Base-by-base conservation (phyloP, 2,797 vertebrate species). In the Acomys russatus region DNA sequence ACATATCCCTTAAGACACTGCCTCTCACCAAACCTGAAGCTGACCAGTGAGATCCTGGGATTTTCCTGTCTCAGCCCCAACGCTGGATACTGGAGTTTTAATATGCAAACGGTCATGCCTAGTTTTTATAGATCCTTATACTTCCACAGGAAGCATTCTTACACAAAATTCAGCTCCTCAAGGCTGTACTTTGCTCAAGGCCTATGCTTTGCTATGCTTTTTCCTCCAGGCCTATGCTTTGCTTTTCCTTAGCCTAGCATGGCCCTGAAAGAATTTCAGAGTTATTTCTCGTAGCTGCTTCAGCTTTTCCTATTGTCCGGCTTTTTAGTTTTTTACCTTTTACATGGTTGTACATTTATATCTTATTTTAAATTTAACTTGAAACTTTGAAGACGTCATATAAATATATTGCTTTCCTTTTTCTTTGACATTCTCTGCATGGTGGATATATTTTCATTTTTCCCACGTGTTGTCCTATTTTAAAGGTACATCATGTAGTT, bases 361-460 rank as follows among this genome's bases (percentile, higher is more conserved):
- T 85, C 25, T 88, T 30, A 73, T 61, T 90, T 94, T 84, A 30
- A 38, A 68, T 93, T 78, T 80, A 93, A 63, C n/a, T 91, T 96
- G 15, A 17, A 90, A 80, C 1, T 71, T 90, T 83, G 76, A 89
- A 91, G 23, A 73, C 33, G 18, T 88, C 77, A 68, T 49, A 64
- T 91, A 44, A 94, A 78, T 35, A 56, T 74, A 92, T 59, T 59
- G 11, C 28, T 82, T 35, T 9, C 17, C 64, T 30, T 51, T 92
- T 95, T 88, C 51, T 94, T 74, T 56, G 79, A 12, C 30, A 78
- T 84, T n/a, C 28, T 85, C 74, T 86, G 0, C 15, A 28, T 61
- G 71, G 1, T 93, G 28, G 77, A 51, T 71, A 5, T 83, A 25
- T 70, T 93, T 35, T 5, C 22, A 61, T 63, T 59, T 59, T 86